Evolutionary conservation across 2,888 invertebrate genomes (phyloP), one percentile per base, ranked within the genome.

Genomic region (Brachyopa scutellaris): DNA sequence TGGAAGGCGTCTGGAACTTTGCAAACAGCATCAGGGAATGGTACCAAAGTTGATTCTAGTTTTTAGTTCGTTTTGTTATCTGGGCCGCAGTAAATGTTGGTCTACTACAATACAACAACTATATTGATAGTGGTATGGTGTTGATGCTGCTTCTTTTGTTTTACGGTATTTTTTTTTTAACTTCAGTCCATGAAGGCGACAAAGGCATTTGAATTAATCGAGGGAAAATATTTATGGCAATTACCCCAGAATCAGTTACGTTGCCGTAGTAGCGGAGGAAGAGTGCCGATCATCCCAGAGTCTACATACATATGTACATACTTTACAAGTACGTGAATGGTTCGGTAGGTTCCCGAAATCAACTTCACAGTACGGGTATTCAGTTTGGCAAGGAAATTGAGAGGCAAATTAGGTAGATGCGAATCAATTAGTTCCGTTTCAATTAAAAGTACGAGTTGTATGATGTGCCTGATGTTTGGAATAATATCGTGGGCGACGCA

Each of bases 81-180:
- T 80, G 80, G 62, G 74, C 80, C 80, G 62, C 69, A 57, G 62
- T 64, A 67, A 74, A 80, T 74, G 80, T 74, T 62, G 69, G 74
- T 74, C 62, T 29, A n/a, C n/a, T n/a, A 21, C 26, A 59, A 40
- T 36, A 45, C n/a, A n/a, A 26, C 51, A 21, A 29, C 33, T 49
- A 36, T 49, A 45, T 9, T 21, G 55, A 49, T 40, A 55, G 31
- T 36, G 53, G 51, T 51, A 1, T 11, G 36, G 36, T 49, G 40
- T 51, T 36, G 62, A 61, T 49, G 57, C 38, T 69, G 69, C 55
- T 49, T 69, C 57, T 36, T 55, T 74, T 55, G 73, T 73, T 66
- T 67, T 80, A 67, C 40, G 67, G 64, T 45, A 66, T 36, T 66
- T 55, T 51, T 57, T 15, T 49, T 15, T 26, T n/a, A n/a, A 29